Base-by-base conservation (phyloP, 2,797 vertebrate species). In the Nyctalus aviator region DNA sequence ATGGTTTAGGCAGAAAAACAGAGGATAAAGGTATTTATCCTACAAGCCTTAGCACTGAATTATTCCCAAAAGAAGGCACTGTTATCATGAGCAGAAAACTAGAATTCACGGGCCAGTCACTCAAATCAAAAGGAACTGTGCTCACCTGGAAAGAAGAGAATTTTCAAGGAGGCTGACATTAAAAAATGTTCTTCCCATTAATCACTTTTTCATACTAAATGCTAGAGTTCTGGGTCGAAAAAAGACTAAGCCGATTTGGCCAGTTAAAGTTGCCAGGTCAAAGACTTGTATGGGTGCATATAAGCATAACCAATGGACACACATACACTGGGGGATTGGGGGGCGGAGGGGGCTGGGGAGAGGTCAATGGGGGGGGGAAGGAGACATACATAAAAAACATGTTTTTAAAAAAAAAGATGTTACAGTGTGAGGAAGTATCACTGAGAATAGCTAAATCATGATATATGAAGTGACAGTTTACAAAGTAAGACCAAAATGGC, bases 151-250 rank as follows among this genome's bases (percentile, higher is more conserved):
- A 90, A 8, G 32, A n/a, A 50, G 23, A 86, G 25, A 82, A 81
- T 75, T 82, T 91, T 55, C 59, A 59, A 50, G 23, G 41, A 95
- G 64, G 41, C 77, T 72, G 92, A 81, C 14, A 64, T 91, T 76
- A 84, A 79, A 69, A 81, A 88, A 84, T 35, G 27, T 10, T 64
- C 27, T 81, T 91, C 72, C 32, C 69, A 57, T 88, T 84, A 84
- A 91, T 82, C 18, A 41, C 14, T 71, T 35, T 89, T 89, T 88
- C 72, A 69, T 66, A 87, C 35, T 87, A 94, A 91, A 85, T 88
- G 93, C 69, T 84, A 92, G 75, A 62, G 48, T 23, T 27, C 66
- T 64, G 35, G 62, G 50, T 75, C 66, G 87, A 32, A 93, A 87
- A 69, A 50, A 41, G n/a, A 75, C n/a, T 18, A 41, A 68, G 87